Percentiles rank a stretch among this genome's conserved stretches.
phyloP scores from a whole-genome alignment of 2,888 invertebrate genomes.

The Camptogramma bilineatum region DNA sequence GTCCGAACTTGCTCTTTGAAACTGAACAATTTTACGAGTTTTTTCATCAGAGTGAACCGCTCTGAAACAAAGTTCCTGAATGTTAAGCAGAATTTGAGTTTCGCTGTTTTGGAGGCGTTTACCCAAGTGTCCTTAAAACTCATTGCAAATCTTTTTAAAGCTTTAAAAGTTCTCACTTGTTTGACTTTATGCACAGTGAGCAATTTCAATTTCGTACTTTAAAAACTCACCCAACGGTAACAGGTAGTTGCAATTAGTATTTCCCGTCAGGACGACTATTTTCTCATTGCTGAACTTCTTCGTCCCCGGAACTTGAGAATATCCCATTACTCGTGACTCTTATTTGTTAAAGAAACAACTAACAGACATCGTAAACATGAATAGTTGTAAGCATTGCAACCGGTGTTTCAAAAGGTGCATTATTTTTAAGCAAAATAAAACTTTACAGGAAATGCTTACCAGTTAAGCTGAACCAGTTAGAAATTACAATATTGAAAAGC shows the following conservation, averaged over 20 bases:
- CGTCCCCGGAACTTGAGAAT: background rate
- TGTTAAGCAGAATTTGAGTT: constrained; percentile 29
- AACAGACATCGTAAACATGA: background rate
- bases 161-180: constrained; percentile 11
- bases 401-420: background rate
- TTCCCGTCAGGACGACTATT: constrained; percentile 1
- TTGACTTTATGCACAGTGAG: constrained; percentile 1
- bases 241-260: constrained; percentile 4
- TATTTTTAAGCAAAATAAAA: background rate
- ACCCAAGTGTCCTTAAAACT: constrained; percentile 17
- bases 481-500: constrained; percentile 46
- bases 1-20: constrained; percentile 44
- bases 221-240: constrained; percentile 1
- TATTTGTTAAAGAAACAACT: background rate
- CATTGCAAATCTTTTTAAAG: constrained; percentile 10
- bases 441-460: background rate
- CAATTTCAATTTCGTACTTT: constrained; percentile 2
- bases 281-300: background rate
- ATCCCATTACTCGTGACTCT: background rate
- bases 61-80: constrained; percentile 30
- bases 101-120: constrained; percentile 13
- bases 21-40: constrained; percentile 41
- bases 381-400: no score
- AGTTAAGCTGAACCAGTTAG: constrained; percentile 32
- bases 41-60: constrained; percentile 30